A percentile compares a stretch with the other conserved stretches of the same genome.
Evolutionary conservation across 2,797 vertebrate species (phyloP).

Genomic region (Hemibagrus guttatus): DNA sequence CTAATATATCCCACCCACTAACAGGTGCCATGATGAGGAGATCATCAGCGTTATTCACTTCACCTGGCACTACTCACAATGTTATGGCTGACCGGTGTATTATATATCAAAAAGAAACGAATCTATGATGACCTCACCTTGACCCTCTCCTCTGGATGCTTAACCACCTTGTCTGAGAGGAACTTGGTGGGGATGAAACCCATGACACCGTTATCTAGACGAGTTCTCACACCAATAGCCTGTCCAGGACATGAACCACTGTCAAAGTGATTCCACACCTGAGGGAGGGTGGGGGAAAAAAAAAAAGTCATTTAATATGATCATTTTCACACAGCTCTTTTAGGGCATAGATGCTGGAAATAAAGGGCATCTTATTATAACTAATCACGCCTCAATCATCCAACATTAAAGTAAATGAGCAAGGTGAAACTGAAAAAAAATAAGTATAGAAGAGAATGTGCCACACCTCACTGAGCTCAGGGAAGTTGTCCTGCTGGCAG

Average conservation of each 20-base stretch:
- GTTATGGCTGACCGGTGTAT: no score
- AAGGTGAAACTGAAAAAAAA: neutral
- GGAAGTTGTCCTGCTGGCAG: conserved; percentile 98
- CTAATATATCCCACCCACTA: no score
- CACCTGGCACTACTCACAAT: no score
- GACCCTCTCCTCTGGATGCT: conserved; percentile 96
- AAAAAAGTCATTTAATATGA: neutral
- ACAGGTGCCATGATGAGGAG: no score
- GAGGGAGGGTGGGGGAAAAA: neutral
- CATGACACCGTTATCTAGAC: conserved; percentile 94
- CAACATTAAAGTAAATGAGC: neutral
- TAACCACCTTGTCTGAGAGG: conserved; percentile 97
- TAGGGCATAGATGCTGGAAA: neutral
- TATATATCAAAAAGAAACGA: neutral
- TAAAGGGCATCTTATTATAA: neutral
- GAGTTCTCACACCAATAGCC: conserved; percentile 92
- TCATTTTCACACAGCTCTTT: neutral
- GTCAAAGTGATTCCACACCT: conserved; percentile 99
- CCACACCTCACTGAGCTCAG: conserved; percentile 94
- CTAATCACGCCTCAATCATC: neutral
- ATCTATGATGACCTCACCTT: conserved; percentile 79
- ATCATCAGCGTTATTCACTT: no score
- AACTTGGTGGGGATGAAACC: conserved; percentile 99
- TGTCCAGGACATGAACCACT: conserved; percentile 98
- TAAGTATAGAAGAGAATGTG: neutral